These are phyloP conservation scores for Halcyon smyrnensis DNA, from an alignment of 2,797 vertebrate genomes.

Conservation along the genomic window DNA sequence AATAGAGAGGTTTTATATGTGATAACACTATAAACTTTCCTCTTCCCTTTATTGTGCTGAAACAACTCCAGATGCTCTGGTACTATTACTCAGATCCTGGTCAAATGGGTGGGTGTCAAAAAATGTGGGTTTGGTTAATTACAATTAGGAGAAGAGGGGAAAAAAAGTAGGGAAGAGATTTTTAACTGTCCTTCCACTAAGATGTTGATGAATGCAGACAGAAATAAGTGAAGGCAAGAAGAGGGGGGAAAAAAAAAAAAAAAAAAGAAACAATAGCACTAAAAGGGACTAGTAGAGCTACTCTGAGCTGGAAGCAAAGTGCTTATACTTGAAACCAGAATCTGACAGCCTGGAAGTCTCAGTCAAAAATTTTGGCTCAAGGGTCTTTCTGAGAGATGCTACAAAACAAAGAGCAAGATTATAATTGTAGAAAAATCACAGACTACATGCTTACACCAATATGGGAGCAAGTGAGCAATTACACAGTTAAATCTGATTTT, in stretches of 20 bases:
- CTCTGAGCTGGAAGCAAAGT: background rate
- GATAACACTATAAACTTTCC: background rate
- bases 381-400: background rate
- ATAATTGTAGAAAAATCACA: background rate
- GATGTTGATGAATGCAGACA: background rate
- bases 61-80: background rate
- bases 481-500: background rate
- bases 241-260: background rate
- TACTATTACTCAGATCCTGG: background rate
- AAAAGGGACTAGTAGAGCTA: background rate
- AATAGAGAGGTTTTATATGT: background rate
- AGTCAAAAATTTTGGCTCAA: background rate
- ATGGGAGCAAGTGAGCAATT: background rate
- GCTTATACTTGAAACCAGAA: background rate
- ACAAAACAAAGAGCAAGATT: background rate
- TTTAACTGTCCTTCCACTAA: background rate
- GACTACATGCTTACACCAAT: background rate
- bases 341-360: background rate
- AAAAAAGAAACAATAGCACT: background rate
- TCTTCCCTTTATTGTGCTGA: background rate
- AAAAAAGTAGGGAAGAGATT: background rate
- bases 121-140: background rate
- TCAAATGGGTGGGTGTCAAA: background rate
- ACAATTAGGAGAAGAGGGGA: rapidly evolving
- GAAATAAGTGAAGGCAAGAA: background rate